Conservation (phyloP, 2,113 vertebrate species). For the Labeo catla region DNA sequence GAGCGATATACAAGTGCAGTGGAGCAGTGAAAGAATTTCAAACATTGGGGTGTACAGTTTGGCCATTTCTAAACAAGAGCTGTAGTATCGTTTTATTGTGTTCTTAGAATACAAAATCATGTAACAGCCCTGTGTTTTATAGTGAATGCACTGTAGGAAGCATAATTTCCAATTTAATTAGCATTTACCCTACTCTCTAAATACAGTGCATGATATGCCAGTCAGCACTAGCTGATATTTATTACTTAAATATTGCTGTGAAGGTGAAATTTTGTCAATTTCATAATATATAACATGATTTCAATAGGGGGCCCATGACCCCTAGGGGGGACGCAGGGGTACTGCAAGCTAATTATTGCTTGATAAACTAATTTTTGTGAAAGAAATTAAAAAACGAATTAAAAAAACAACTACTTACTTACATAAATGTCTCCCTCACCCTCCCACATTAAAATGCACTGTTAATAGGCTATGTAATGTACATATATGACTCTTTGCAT, state of each 20-base stretch:
- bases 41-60: not conserved
- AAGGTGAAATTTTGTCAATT: not conserved
- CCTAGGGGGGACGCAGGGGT: not conserved
- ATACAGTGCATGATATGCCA: not conserved
- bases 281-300: not conserved
- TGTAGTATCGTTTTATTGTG: not conserved
- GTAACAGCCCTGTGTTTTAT: not conserved
- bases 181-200: not conserved
- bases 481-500: not conserved
- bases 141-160: not conserved
- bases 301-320: not conserved
- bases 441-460: not conserved
- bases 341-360: not conserved
- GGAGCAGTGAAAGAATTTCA: no score
- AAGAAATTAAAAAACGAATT: not conserved
- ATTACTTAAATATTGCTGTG: not conserved
- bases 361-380: not conserved
- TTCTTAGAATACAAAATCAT: not conserved
- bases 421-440: not conserved
- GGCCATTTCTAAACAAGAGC: not conserved
- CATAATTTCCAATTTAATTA: not conserved
- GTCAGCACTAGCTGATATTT: conserved; percentile 52
- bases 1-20: no score
- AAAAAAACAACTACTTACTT: not conserved
- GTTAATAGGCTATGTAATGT: not conserved